These are phyloP conservation scores for Lochmaea capreae DNA, from an alignment of 2,888 invertebrate genomes.

Conservation along the genomic window DNA sequence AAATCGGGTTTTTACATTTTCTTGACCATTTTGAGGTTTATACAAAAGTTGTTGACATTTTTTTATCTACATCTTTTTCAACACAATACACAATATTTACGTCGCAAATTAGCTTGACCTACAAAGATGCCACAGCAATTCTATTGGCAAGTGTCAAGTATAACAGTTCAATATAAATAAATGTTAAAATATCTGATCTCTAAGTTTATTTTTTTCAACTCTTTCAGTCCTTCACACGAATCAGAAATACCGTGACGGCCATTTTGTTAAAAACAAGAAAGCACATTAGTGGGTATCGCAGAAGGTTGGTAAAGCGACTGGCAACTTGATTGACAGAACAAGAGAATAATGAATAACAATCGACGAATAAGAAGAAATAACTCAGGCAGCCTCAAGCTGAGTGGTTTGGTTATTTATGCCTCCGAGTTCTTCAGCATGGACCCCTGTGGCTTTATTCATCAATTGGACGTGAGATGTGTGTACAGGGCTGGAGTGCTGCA, in stretches of 20 bases:
- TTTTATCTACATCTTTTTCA: no score
- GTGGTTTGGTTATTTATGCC: constrained; percentile 38
- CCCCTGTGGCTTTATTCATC: constrained; percentile 35
- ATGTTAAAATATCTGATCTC: background rate
- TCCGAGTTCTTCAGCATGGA: constrained; percentile 31
- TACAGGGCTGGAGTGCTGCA: constrained; percentile 2
- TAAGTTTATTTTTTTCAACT: background rate
- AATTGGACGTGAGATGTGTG: constrained; percentile 25
- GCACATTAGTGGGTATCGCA: constrained; percentile 19
- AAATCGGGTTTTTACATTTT: no score
- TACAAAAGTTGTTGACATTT: no score
- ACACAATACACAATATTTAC: no score
- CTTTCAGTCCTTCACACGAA: constrained; percentile 12
- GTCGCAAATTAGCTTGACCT: no score
- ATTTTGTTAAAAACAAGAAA: constrained; percentile 27
- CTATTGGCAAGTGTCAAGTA: no score
- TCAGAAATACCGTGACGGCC: constrained; percentile 11
- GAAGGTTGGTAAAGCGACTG: constrained; percentile 23
- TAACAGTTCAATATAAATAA: no score
- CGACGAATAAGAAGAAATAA: constrained; percentile 57
- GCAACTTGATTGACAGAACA: constrained; percentile 59
- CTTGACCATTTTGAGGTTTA: no score
- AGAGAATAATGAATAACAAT: constrained; percentile 57
- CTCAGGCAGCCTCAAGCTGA: constrained; percentile 41
- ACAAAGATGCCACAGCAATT: no score